Evolutionary conservation across 2,888 invertebrate species (phyloP).

Genomic region (Eudasyphora cyanicolor): DNA sequence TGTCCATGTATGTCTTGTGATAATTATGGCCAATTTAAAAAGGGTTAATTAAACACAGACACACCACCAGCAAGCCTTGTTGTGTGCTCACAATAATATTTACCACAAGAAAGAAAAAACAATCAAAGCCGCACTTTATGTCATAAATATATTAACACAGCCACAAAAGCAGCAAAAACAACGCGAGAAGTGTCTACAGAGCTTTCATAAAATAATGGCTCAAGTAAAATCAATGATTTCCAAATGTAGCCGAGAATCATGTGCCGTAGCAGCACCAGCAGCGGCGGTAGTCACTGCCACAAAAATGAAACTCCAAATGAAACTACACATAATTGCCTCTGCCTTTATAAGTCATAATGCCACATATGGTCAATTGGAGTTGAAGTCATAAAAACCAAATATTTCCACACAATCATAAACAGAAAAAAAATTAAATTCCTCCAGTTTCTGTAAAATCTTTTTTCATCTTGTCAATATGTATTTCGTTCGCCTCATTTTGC

Average conservation of each 20-base stretch:
- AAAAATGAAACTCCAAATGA: neutral
- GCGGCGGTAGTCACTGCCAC: neutral
- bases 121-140: constrained; percentile 46
- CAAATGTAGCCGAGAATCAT: constrained; percentile 16
- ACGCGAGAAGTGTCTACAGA: constrained; percentile 12
- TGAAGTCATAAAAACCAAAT: constrained; percentile 65
- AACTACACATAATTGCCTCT: constrained; percentile 56
- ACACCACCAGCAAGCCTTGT: neutral
- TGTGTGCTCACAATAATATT: too few species aligned
- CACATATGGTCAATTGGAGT: constrained; percentile 66
- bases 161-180: too few species aligned
- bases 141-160: constrained; percentile 51
- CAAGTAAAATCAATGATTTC: constrained; percentile 51
- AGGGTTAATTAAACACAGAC: constrained; percentile 75
- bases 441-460: constrained; percentile 28
- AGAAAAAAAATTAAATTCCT: constrained; percentile 16
- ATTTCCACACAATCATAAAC: constrained; percentile 62
- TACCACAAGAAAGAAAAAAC: neutral
- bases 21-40: constrained; percentile 74
- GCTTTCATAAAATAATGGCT: constrained; percentile 36
- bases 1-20: constrained; percentile 44
- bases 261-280: neutral
- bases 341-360: constrained; percentile 65
- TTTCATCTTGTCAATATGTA: neutral
- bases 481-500: constrained; percentile 33